A percentile compares a stretch with the other conserved stretches of the same genome.
These are phyloP conservation scores for Andrena haemorrhoa DNA, from an alignment of 2,888 invertebrate species.

Conservation along the genomic window DNA sequence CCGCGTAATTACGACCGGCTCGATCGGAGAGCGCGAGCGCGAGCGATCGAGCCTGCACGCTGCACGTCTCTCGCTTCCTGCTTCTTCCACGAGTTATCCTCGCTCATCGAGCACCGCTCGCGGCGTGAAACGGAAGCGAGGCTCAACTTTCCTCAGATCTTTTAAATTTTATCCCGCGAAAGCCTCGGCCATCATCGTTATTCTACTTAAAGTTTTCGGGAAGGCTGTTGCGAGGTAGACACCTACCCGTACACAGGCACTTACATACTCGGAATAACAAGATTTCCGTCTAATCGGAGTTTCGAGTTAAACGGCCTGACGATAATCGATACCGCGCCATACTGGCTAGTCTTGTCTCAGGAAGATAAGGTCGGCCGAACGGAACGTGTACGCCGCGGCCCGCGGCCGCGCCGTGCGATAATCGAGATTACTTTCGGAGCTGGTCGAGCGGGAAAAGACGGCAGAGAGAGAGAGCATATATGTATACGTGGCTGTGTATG, in stretches of 20 bases:
- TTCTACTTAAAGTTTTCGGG: neutral
- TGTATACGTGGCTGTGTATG: too few relatives aligned
- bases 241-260: too few relatives aligned
- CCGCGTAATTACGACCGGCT: slow-evolving; percentile 72
- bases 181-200: neutral
- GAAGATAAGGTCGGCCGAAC: slow-evolving; percentile 6
- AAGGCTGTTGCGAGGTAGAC: neutral
- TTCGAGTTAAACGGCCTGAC: slow-evolving; percentile 15
- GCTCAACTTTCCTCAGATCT: too few relatives aligned
- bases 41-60: slow-evolving; percentile 4
- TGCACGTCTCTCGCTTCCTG: slow-evolving; percentile 35
- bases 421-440: slow-evolving; percentile 24
- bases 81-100: slow-evolving; percentile 1
- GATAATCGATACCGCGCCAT: slow-evolving; percentile 23
- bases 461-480: neutral
- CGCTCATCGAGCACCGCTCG: too few relatives aligned
- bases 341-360: neutral
- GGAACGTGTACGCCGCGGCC: slow-evolving; percentile 12
- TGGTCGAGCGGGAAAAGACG: neutral
- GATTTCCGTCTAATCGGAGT: slow-evolving; percentile 13
- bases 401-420: neutral
- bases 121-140: neutral
- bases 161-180: neutral
- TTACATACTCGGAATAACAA: neutral
- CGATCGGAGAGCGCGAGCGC: slow-evolving; percentile 32